These are phyloP conservation scores for Mythimna lalbum DNA, from an alignment of 2,888 invertebrate genomes.

Conservation along the genomic window DNA sequence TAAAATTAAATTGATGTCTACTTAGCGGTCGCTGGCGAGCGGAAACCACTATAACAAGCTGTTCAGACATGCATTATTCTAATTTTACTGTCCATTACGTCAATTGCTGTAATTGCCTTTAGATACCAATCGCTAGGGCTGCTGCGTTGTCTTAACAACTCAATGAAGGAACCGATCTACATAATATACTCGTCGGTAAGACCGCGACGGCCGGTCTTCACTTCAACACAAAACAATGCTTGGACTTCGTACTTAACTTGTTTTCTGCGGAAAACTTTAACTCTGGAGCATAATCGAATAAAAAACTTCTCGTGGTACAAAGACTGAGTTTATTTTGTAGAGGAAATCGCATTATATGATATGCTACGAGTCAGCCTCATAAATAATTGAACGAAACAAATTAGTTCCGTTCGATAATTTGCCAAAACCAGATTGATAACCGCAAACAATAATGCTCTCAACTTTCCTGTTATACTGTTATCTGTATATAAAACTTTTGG, in stretches of 20 bases:
- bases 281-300: slow-evolving; percentile 42
- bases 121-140: slow-evolving; percentile 29
- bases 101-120: slow-evolving; percentile 28
- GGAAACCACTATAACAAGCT: slow-evolving; percentile 31
- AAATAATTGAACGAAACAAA: slow-evolving; percentile 48
- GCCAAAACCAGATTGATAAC: slow-evolving; percentile 35
- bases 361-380: slow-evolving; percentile 17
- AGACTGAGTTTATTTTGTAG: slow-evolving; percentile 9
- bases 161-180: slow-evolving; percentile 11
- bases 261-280: slow-evolving; percentile 46
- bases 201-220: slow-evolving; percentile 5
- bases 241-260: slow-evolving; percentile 34
- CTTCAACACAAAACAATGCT: slow-evolving; percentile 31
- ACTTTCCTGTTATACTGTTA: slow-evolving; percentile 22
- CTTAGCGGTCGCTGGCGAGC: slow-evolving; percentile 26
- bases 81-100: slow-evolving; percentile 30
- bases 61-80: slow-evolving; percentile 38
- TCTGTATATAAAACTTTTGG: slow-evolving; percentile 25
- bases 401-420: slow-evolving; percentile 48
- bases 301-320: slow-evolving; percentile 34
- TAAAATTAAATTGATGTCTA: slow-evolving; percentile 50
- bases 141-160: slow-evolving; percentile 17
- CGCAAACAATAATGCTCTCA: slow-evolving; percentile 35
- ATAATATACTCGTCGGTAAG: slow-evolving; percentile 11
- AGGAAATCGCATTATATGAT: not conserved